These are phyloP conservation scores for Deilephila elpenor DNA, from an alignment of 2,888 invertebrate species.

Conservation along the genomic window DNA sequence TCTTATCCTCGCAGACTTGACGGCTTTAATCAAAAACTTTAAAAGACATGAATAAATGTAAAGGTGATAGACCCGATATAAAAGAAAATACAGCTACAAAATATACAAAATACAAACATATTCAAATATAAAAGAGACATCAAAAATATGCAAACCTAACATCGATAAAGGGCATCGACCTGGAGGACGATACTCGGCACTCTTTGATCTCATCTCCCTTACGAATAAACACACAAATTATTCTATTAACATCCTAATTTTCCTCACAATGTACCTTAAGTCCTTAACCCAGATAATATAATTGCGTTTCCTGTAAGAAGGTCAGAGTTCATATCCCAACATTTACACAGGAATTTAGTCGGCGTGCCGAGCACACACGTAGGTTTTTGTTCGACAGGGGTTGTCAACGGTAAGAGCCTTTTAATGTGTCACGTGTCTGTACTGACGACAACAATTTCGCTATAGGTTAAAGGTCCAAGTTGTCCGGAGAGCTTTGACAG, in stretches of 20 bases:
- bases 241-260: conserved; percentile 17
- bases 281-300: conserved; percentile 23
- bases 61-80: background rate
- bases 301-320: conserved; percentile 23
- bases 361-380: conserved; percentile 12
- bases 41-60: background rate
- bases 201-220: conserved; percentile 5
- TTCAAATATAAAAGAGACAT: background rate
- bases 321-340: conserved; percentile 21
- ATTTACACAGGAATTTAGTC: conserved; percentile 6
- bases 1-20: background rate
- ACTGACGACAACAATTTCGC: background rate
- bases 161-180: background rate
- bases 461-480: background rate
- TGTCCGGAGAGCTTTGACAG: background rate
- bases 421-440: background rate
- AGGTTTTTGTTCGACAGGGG: conserved; percentile 12
- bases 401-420: background rate
- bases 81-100: background rate
- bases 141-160: background rate
- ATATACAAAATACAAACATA: background rate
- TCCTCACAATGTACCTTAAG: conserved; percentile 12
- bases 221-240: conserved; percentile 11
- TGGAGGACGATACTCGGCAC: background rate
- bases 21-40: background rate